These are phyloP conservation scores for Andrena chrysosceles DNA, from an alignment of 2,888 invertebrate species.

Conservation along the genomic window DNA sequence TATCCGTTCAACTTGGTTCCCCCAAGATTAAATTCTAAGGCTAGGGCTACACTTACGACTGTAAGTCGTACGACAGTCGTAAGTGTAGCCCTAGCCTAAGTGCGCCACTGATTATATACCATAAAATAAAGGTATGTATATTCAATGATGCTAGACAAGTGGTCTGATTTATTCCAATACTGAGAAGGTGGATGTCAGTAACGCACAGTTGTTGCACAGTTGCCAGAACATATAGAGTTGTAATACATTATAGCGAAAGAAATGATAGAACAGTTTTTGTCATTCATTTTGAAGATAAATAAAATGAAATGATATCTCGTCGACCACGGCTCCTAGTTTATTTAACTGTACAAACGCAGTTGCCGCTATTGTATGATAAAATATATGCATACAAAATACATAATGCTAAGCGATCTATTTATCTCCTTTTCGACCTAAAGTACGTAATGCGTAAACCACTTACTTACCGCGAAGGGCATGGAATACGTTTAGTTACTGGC, in stretches of 20 bases:
- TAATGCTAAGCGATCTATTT: slow-evolving; percentile 39
- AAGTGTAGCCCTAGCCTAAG: too few relatives aligned
- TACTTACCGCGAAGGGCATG: slow-evolving; percentile 72
- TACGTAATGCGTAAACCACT: slow-evolving; percentile 69
- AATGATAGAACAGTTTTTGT: neutral
- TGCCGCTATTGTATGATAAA: neutral
- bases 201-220: slow-evolving; percentile 22
- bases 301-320: neutral
- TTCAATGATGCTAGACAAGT: slow-evolving; percentile 1
- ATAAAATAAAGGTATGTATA: slow-evolving; percentile 14
- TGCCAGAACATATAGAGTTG: slow-evolving; percentile 13
- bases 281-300: neutral
- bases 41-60: too few relatives aligned
- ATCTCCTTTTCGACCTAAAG: slow-evolving; percentile 52
- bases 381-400: slow-evolving; percentile 10
- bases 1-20: too few relatives aligned
- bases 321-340: neutral
- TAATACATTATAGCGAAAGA: slow-evolving; percentile 10
- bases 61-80: too few relatives aligned
- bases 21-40: too few relatives aligned
- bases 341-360: neutral
- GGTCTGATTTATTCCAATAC: neutral
- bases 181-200: slow-evolving; percentile 58
- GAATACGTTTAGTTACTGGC: slow-evolving; percentile 72
- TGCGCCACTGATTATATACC: neutral